These are phyloP conservation scores for Rhynchomys soricoides DNA, from an alignment of 2,113 vertebrate genomes.

Conservation along the genomic window DNA sequence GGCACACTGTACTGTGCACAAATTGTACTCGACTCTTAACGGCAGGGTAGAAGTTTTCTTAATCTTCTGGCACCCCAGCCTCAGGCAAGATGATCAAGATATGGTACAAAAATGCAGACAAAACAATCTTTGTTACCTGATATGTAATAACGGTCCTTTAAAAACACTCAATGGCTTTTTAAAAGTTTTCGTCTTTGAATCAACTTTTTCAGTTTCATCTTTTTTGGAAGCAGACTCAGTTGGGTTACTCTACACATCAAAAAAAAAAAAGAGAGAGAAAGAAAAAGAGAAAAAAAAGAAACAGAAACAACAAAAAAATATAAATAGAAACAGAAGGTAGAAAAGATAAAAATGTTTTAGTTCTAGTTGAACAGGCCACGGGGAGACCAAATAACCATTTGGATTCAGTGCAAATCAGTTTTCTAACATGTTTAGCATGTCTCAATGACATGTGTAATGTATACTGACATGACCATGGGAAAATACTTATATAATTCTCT, in stretches of 20 bases:
- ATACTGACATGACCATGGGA: neutral
- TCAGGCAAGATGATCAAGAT: neutral
- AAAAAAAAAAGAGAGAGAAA: too few species aligned
- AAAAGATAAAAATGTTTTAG: slow-evolving; percentile 58
- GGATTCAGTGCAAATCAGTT: slow-evolving; percentile 47
- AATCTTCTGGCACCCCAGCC: neutral
- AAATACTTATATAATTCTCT: neutral
- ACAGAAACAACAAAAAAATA: slow-evolving; percentile 65
- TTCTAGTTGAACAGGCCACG: slow-evolving; percentile 56
- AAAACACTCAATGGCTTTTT: slow-evolving; percentile 94
- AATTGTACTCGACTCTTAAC: slow-evolving; percentile 51
- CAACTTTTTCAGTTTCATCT: slow-evolving; percentile 92
- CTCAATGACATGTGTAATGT: slow-evolving; percentile 24
- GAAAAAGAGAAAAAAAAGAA: too few species aligned
- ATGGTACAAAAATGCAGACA: neutral
- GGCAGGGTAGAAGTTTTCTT: neutral
- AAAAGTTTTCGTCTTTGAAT: slow-evolving; percentile 89
- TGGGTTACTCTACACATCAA: slow-evolving; percentile 89
- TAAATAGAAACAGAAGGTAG: slow-evolving; percentile 67
- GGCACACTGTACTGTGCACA: neutral
- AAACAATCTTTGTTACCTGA: slow-evolving; percentile 89
- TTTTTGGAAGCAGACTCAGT: slow-evolving; percentile 89
- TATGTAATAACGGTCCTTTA: slow-evolving; percentile 94
- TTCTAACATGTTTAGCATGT: slow-evolving; percentile 28
- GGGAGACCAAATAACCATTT: slow-evolving; percentile 32